These are phyloP conservation scores for Actinostola sp. DNA, from an alignment of 92 coral and sea anemone species.

Conservation along the genomic window DNA sequence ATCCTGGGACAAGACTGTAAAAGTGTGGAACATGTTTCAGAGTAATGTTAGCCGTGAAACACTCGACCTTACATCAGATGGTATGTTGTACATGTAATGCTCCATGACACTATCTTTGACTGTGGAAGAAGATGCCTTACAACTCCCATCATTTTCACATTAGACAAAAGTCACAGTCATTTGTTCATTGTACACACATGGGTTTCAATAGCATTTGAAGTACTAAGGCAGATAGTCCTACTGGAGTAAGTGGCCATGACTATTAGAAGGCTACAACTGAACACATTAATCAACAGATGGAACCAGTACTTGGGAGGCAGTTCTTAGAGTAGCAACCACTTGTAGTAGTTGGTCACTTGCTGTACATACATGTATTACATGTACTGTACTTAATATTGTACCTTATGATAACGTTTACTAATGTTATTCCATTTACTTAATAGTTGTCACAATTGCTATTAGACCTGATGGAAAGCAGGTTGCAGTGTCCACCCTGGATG, in stretches of 20 bases:
- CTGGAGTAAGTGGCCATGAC: too few species aligned
- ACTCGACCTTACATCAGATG: conserved; percentile 83
- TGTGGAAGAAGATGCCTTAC: too few species aligned
- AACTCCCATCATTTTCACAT: too few species aligned
- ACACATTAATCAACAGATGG: background rate
- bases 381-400: background rate
- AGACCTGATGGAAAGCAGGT: conserved; percentile 93
- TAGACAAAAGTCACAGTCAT: too few species aligned
- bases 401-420: background rate
- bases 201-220: too few species aligned
- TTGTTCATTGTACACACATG: too few species aligned
- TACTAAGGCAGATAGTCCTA: too few species aligned
- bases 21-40: conserved; percentile 92
- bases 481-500: conserved; percentile 89
- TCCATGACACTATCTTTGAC: background rate
- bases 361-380: too few species aligned
- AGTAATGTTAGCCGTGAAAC: conserved; percentile 92
- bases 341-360: too few species aligned
- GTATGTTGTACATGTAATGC: conserved; percentile 40
- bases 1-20: conserved; percentile 97
- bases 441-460: conserved; percentile 77
- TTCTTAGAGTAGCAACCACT: too few species aligned
- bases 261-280: too few species aligned
- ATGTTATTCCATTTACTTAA: conserved; percentile 3
- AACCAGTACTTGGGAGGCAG: background rate